Evolutionary conservation across 1,140 invertebrate species (phyloP), one percentile per base, ranked within the genome.

Genomic region (Hyles euphorbiae): DNA sequence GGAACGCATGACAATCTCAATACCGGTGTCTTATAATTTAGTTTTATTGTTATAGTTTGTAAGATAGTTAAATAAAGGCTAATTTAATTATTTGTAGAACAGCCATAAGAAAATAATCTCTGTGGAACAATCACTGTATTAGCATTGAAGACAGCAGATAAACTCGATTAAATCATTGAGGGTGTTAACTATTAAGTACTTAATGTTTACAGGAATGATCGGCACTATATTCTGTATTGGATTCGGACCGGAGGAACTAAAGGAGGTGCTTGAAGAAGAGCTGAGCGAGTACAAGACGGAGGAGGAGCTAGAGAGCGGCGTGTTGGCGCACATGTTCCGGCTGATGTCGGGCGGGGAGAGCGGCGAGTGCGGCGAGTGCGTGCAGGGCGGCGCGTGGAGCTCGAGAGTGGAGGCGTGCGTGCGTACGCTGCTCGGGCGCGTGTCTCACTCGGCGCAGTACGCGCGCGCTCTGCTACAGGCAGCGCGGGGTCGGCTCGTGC

Each of bases 171-270:
- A 22, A 22, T 22, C 22, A 22, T 22, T 22, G 22, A 22, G 22
- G 22, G 1, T 22, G 22, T 22, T 22, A 22, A 22, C 22, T 22
- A 22, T 22, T 22, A 22, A 22, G 22, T 22, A 22, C 2, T 34
- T 34, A 9, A 8, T 52, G 6, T 32, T 58, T 51, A 12, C 11
- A 66, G 49, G 53, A 9, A 34, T 80, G 2, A 74, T 53, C 5
- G 83, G 83, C 6, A 80, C 76, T 3, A 68, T 86, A 1, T 86
- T 70, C 50, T 86, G 78, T 43, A 43, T 86, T 3, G 83, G 81
- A 1, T 61, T 61, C 11, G 33, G 67, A 5, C 83, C 81, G 0
- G 56, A 72, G 3, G 68, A 78, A 36, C 58, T 83, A 44, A 59
- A 63, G 46, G 45, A 32, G 3, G 34, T 54, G 0, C 61, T 86